Base-by-base conservation (phyloP, 1,140 invertebrate species). In the Hylaeus anthracinus region DNA sequence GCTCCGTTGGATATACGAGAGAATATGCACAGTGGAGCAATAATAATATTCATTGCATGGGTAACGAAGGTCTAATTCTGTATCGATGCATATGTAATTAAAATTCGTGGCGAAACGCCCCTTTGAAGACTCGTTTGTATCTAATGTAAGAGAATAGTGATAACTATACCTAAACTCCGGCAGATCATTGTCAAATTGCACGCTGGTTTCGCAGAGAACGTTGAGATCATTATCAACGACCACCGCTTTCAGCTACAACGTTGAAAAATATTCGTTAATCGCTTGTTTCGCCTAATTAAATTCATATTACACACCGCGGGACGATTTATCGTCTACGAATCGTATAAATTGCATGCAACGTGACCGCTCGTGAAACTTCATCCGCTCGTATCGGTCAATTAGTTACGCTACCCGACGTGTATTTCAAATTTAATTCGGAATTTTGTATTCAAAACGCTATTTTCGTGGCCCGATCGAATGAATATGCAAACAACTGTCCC, bases 101-200 rank as follows among this genome's bases (percentile, higher is more conserved):
- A 26, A 26, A 26, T 26, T 26, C 26, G 26, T 26, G 26, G 26
- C 26, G 26, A 26, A 26, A 26, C 26, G 26, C 26, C 26, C 26
- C 0, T 26, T 26, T 26, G 26, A 26, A 26, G 26, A 26, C 26
- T 26, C 26, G 0, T 26, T 26, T 26, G 26, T 26, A 26, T 26
- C 26, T 26, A 26, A 26, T 26, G 8, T 48, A 48, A 48, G 4
- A 51, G 2, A 51, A 51, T 51, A 51, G 9, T 10, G 51, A 51
- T 51, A 51, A 51, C 8, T 51, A 10, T 51, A 51, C 51, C 45
- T 96, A 91, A 97, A 99, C 94, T 99, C 97, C 41, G 98, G 97
- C 14, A 99, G 93, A 92, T 98, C 97, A 85, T 94, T 95, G 92
- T 99, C 98, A 94, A 98, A 99, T 76, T 97, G 96, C 1, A 99